Base-by-base conservation (phyloP, 2,888 invertebrate genomes). In the Seladonia tumulorum region DNA sequence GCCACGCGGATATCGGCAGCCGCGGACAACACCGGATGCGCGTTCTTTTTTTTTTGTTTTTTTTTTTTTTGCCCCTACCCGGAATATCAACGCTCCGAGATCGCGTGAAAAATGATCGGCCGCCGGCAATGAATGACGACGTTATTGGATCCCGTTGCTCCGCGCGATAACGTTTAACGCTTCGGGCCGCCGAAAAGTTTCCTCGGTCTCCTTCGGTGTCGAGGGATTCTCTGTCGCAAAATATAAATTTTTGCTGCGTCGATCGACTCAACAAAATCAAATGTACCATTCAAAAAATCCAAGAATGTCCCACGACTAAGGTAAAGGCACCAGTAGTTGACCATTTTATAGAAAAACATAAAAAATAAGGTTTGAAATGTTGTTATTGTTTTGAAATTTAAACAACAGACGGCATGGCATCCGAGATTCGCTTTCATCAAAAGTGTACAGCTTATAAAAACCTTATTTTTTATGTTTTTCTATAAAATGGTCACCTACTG, bases 41-140 rank as follows among this genome's bases (percentile, higher is more conserved):
- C 68, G 68, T 18, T 68, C 39, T 68, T 29, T 53, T 53, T 53
- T 60, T 39, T 22, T n/a, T n/a, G n/a, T n/a, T n/a, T n/a, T 18
- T 68, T 68, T 68, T 29, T 53, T 53, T 53, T 60, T 39, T 22
- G 5, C 22, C 35, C 22, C 16, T 22, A 39, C 16, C 16, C 16
- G 16, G 39, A 68, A 72, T 39, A 70, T 70, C 70, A 42, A 42
- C 42, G 70, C 42, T 14, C 22, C 70, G 70, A 42, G 68, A 70
- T 70, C 70, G 70, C n/a, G 70, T 70, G 70, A 70, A 70, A 70
- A 70, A 70, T 68, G 68, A 68, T 68, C 39, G 35, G 68, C 68
- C 4, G 68, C 39, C 68, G 68, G 39, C 68, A 68, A 39, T 68
- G 68, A 68, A 68, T 39, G 68, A 68, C 66, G 66, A 29, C 68